Evolutionary conservation across 2,113 vertebrate species (phyloP), one percentile per base, ranked within the genome.

Genomic region (Panthera tigris): DNA sequence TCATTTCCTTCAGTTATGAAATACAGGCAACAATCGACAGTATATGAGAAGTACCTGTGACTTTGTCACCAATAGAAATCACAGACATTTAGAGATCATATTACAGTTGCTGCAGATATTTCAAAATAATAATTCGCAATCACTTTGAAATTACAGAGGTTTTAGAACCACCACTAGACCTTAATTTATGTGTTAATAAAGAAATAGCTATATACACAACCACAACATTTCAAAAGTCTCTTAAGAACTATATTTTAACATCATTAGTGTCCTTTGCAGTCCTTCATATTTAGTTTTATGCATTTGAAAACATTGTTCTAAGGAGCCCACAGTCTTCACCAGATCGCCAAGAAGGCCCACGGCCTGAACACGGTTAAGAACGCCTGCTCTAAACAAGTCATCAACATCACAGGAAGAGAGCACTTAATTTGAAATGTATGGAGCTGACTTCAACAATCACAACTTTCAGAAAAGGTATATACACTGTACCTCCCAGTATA

Each of bases 401-500:
- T 71, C 39, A 79, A 78, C 36, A 93, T 81, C 50, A 82, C 61
- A 66, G 31, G 45, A 91, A 73, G 27, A 85, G 65, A 66, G 29
- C 3, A 74, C 23, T 88, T 88, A 39, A 36, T 14, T 63, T 31
- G 76, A 84, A 84, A 91, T 73, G 31, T 1, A 78, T 14, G n/a
- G 55, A 50, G 68, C 27, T 8, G 36, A 63, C 27, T 84, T 95
- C 31, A 69, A 74, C 39, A 94, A 61, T 89, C 65, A 89, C 18
- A 68, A 39, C 91, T 39, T 85, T 95, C 57, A 89, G 79, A 29
- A 76, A 88, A 95, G 89, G 48, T 61, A 87, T 41, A 86, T 12
- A 68, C 73, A 83, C 18, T 48, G 18, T 80, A 45, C 66, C 91
- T 55, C 69, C 84, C 81, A 96, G 89, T 36, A 61, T 63, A 65